These are phyloP conservation scores for Automeris io DNA, from an alignment of 2,888 invertebrate species.

Conservation along the genomic window DNA sequence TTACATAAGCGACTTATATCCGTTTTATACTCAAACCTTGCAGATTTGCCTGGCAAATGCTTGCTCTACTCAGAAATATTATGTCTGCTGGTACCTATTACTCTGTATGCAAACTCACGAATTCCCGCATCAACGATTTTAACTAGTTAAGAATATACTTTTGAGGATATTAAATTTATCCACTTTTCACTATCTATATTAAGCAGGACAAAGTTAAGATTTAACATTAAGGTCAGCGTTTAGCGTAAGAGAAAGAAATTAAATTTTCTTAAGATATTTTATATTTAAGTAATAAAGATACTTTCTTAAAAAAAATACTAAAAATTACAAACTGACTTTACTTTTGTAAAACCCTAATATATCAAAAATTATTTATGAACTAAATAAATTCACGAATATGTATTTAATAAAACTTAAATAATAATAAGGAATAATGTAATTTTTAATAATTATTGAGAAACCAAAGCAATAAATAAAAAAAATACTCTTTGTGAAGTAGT, in stretches of 20 bases:
- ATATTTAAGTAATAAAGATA: too few relatives aligned
- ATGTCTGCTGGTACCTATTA: conserved; percentile 19
- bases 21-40: conserved; percentile 44
- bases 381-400: too few relatives aligned
- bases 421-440: conserved; percentile 21
- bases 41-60: conserved; percentile 30
- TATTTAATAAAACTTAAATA: too few relatives aligned
- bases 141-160: not conserved
- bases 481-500: too few relatives aligned
- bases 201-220: conserved; percentile 11
- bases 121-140: conserved; percentile 6
- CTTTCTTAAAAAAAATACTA: too few relatives aligned
- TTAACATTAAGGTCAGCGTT: conserved; percentile 9
- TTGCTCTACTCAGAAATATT: conserved; percentile 40
- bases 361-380: too few relatives aligned
- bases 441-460: too few relatives aligned
- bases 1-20: conserved; percentile 48
- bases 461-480: too few relatives aligned
- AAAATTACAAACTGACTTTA: too few relatives aligned
- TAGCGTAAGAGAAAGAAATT: too few relatives aligned
- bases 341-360: too few relatives aligned
- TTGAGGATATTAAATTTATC: conserved; percentile 1
- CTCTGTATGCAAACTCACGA: conserved; percentile 19
- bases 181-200: conserved; percentile 5
- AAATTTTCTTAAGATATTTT: too few relatives aligned